Base-by-base conservation (phyloP, 2,113 vertebrate genomes). In the Pavo muticus region DNA sequence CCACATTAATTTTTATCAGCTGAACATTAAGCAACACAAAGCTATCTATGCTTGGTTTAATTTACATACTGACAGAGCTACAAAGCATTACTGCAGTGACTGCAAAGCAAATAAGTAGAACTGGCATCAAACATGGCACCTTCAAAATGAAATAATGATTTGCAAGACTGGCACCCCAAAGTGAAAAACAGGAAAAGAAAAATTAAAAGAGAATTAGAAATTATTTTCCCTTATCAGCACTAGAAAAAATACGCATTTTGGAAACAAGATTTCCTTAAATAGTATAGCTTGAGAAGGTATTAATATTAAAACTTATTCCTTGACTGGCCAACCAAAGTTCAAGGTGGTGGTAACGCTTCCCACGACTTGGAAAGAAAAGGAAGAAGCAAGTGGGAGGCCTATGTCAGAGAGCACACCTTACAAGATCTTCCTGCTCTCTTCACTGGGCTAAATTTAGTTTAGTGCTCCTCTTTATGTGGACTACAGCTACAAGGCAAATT, bases 1-100 rank as follows among this genome's bases (percentile, higher is more conserved):
- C 98, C 98, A 99, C 99, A 99, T 99, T 99, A 99, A 99, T 99
- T 99, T 99, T 99, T 99, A 98, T 98, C 98, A 98, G 98, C 98
- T 99, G 98, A 99, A 99, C 99, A 99, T 99, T 99, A 99, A 99
- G 98, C 98, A 99, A 98, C 98, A 98, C 98, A 98, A 98, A 98
- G 98, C 98, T 98, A 98, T 98, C 98, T 98, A 97, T 97, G 98
- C 98, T 98, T 97, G 97, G 98, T 98, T 98, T 98, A 98, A 98
- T 98, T 98, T 98, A 98, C 98, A 98, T 98, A 98, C 97, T 98
- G 98, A 98, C 97, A 97, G 97, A 97, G 97, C 96, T 97, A 98
- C 97, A 98, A 97, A 98, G 97, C 96, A 47, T 97, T 97, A 97
- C 96, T 97, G 97, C 92, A 96, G 93, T 94, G 96, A 97, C 97